Evolutionary conservation across 2,888 invertebrate genomes (phyloP).

Genomic region (Xylota segnis): DNA sequence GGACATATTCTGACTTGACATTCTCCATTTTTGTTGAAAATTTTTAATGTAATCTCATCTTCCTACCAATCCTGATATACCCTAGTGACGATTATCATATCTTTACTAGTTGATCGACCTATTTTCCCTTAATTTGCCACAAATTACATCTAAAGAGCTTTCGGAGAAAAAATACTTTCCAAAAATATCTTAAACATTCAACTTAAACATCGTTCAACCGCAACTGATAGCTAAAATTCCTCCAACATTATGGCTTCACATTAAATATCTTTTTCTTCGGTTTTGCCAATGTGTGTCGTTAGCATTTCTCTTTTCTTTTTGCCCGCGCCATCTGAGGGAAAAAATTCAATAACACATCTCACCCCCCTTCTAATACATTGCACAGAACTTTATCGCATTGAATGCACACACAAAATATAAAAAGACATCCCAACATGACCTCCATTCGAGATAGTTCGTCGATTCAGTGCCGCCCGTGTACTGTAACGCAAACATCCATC

Average conservation of each 20-base stretch:
- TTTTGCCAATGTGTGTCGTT: slow-evolving; percentile 35
- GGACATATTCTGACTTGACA: too few relatives aligned
- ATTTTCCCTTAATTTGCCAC: background rate
- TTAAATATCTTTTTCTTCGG: slow-evolving; percentile 33
- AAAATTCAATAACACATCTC: slow-evolving; percentile 51
- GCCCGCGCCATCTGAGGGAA: background rate
- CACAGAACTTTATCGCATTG: slow-evolving; percentile 24
- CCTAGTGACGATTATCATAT: background rate
- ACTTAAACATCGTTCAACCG: slow-evolving; percentile 20
- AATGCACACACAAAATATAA: background rate
- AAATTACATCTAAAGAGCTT: slow-evolving; percentile 9
- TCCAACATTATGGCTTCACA: slow-evolving; percentile 33
- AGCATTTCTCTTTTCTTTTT: background rate
- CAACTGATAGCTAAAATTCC: slow-evolving; percentile 16
- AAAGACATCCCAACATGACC: slow-evolving; percentile 56
- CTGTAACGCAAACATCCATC: slow-evolving; percentile 72
- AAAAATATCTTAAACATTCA: background rate
- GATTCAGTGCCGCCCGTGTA: slow-evolving; percentile 19
- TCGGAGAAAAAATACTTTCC: background rate
- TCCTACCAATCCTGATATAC: too few relatives aligned
- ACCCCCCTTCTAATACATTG: slow-evolving; percentile 2
- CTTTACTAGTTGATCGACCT: background rate
- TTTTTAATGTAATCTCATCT: too few relatives aligned
- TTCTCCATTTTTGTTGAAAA: too few relatives aligned
- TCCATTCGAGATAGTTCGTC: slow-evolving; percentile 55